A percentile compares a stretch with the other conserved stretches of the same genome.
Evolutionary conservation across 2,797 vertebrate species (phyloP).

Genomic region (Semaprochilodus insignis): DNA sequence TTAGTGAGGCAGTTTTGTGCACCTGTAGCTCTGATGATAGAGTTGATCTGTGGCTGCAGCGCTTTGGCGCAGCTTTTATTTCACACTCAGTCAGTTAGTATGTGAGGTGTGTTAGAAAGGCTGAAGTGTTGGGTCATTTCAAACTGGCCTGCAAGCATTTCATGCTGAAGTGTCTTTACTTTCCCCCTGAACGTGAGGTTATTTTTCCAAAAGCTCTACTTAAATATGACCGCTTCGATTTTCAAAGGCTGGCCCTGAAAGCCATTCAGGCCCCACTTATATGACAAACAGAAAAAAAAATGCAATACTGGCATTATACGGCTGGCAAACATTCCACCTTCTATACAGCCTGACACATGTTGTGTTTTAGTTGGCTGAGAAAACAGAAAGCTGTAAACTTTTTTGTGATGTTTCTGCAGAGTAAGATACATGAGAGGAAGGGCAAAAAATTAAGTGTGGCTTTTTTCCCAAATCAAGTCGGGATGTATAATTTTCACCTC

Average conservation of each 20-base stretch:
- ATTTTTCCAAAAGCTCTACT: slow-evolving; percentile 37
- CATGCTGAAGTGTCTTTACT: slow-evolving; percentile 1
- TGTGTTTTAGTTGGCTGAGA: slow-evolving; percentile 75
- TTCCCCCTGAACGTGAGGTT: slow-evolving; percentile 10
- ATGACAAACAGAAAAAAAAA: slow-evolving; percentile 56
- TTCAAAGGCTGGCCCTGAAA: slow-evolving; percentile 20
- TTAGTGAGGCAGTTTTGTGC: not conserved
- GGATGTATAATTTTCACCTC: slow-evolving; percentile 80
- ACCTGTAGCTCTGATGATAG: slow-evolving; percentile 62
- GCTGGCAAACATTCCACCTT: slow-evolving; percentile 60
- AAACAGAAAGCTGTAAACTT: slow-evolving; percentile 65
- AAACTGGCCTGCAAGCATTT: slow-evolving; percentile 14
- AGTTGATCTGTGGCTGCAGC: not conserved
- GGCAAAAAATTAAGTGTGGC: slow-evolving; percentile 69
- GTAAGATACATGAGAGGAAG: slow-evolving; percentile 75
- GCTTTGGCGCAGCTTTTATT: slow-evolving; percentile 30
- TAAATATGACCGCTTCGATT: slow-evolving; percentile 46
- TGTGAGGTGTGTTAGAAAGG: slow-evolving; percentile 2
- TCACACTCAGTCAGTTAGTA: slow-evolving; percentile 12
- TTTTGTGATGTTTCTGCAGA: slow-evolving; percentile 67
- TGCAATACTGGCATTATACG: slow-evolving; percentile 41
- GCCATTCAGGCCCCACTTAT: slow-evolving; percentile 2
- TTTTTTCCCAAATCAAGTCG: slow-evolving; percentile 70
- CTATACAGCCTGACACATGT: slow-evolving; percentile 56
- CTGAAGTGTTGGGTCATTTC: slow-evolving; percentile 19